Evolutionary conservation across 2,888 invertebrate genomes (phyloP), one percentile per base, ranked within the genome.

Genomic region (Sarcophaga caerulescens): DNA sequence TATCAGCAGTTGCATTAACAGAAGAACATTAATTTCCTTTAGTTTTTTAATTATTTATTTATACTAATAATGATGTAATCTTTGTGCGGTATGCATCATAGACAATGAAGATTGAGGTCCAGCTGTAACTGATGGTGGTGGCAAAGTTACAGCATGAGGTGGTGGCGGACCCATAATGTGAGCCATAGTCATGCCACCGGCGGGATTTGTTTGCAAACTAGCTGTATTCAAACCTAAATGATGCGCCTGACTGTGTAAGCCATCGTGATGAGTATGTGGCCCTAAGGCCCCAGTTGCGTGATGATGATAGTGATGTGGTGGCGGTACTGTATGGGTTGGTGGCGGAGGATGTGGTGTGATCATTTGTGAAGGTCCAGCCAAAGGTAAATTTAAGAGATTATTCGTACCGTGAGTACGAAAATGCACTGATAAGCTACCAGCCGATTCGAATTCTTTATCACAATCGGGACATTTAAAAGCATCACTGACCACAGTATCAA

Each of bases 381-480:
- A 82, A 0, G 92, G 92, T 17, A 92, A 85, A 70, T 89, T 90
- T 1, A 92, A 85, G 11, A 92, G 83, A 85, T 89, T 90, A 84
- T 89, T 90, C 59, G 89, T 91, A 0, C 91, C 91, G 85, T 93
- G 93, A 3, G 91, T 91, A 14, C 93, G 93, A 78, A 93, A 93
- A 88, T 93, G 93, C 2, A 92, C 86, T 69, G 92, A 93, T 14
- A 93, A 89, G 79, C 91, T 92, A 45, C 91, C 90, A 0, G 93
- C 91, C 3, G 93, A 90, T 47, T 92, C 90, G 78, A 93, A 93
- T 8, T 92, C 92, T 77, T 93, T 93, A 87, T 92, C 92, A 87
- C 93, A 93, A 71, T 93, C 93, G 0, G 93, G 92, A 85, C 93
- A 93, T 89, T 93, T 93, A 62, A 93, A 93, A 73, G 89, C 90